Percentiles rank a stretch among this genome's conserved stretches.
These are phyloP conservation scores for Catocala fraxini DNA, from an alignment of 2,888 invertebrate genomes.

Conservation along the genomic window DNA sequence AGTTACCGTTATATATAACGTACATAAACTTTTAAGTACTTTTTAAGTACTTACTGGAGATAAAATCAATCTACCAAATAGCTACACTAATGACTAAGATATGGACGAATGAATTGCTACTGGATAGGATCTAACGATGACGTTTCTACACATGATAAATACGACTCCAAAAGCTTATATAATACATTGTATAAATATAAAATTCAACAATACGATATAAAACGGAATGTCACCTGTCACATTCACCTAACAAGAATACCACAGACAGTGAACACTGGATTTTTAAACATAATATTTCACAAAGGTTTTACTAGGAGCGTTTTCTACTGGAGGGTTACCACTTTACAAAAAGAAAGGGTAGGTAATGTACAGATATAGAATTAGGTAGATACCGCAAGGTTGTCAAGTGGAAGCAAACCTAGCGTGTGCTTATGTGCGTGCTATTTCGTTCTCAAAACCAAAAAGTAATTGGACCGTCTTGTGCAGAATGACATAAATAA, in stretches of 20 bases:
- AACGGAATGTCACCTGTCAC: slow-evolving; percentile 65
- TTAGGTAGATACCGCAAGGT: too few relatives aligned
- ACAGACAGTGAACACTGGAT: slow-evolving; percentile 73
- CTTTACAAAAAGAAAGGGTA: slow-evolving; percentile 26
- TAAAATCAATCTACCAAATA: slow-evolving; percentile 61
- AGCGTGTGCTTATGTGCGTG: background rate
- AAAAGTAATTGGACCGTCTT: too few relatives aligned
- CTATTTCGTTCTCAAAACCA: too few relatives aligned
- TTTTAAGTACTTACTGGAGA: slow-evolving; percentile 77
- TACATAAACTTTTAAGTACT: slow-evolving; percentile 69
- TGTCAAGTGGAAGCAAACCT: too few relatives aligned
- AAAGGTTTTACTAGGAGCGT: slow-evolving; percentile 23
- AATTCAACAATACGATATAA: slow-evolving; percentile 50
- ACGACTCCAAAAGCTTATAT: slow-evolving; percentile 60
- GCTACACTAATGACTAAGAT: slow-evolving; percentile 83
- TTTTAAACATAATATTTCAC: slow-evolving; percentile 39
- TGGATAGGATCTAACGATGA: slow-evolving; percentile 70
- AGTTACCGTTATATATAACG: slow-evolving; percentile 39
- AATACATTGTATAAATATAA: slow-evolving; percentile 50
- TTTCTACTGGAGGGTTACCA: slow-evolving; percentile 36
- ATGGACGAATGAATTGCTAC: slow-evolving; percentile 84
- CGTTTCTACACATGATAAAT: slow-evolving; percentile 54
- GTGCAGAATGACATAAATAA: too few relatives aligned
- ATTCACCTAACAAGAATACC: slow-evolving; percentile 62
- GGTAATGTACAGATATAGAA: slow-evolving; percentile 22